Conservation (phyloP, 2,797 vertebrate genomes). For the Antrozous pallidus region DNA sequence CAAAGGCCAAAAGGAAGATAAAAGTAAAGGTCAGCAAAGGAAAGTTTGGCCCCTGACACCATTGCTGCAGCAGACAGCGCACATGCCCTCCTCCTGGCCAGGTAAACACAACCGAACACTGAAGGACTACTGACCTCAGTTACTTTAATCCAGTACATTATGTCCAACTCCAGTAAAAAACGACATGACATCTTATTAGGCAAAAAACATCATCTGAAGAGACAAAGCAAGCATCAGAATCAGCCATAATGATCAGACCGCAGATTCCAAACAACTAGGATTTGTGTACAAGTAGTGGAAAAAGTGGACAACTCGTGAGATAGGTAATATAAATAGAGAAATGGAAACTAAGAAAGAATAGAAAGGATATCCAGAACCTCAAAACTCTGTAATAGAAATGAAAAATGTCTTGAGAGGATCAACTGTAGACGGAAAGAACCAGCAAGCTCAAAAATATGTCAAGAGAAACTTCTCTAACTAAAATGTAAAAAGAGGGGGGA, state of each 20-base stretch:
- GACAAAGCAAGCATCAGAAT: neutral
- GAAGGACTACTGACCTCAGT: neutral
- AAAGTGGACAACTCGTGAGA: neutral
- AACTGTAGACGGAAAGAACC: neutral
- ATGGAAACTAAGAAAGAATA: neutral
- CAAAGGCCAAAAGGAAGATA: neutral
- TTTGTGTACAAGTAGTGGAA: neutral
- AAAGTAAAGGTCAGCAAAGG: too few relatives aligned
- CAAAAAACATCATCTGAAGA: neutral
- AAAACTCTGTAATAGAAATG: neutral
- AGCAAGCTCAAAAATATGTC: neutral
- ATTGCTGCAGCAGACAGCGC: neutral
- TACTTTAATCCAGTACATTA: neutral
- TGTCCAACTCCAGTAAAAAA: neutral
- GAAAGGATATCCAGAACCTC: neutral
- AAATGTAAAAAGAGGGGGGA: neutral
- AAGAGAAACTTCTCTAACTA: neutral
- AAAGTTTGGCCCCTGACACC: neutral
- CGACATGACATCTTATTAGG: fast-evolving
- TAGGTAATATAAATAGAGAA: neutral
- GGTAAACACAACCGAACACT: too few relatives aligned
- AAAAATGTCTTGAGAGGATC: neutral
- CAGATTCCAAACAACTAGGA: neutral
- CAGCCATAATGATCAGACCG: neutral
- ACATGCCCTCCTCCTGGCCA: too few relatives aligned